Conservation (phyloP, 2,797 vertebrate genomes). For the Diplodus puntazzo region DNA sequence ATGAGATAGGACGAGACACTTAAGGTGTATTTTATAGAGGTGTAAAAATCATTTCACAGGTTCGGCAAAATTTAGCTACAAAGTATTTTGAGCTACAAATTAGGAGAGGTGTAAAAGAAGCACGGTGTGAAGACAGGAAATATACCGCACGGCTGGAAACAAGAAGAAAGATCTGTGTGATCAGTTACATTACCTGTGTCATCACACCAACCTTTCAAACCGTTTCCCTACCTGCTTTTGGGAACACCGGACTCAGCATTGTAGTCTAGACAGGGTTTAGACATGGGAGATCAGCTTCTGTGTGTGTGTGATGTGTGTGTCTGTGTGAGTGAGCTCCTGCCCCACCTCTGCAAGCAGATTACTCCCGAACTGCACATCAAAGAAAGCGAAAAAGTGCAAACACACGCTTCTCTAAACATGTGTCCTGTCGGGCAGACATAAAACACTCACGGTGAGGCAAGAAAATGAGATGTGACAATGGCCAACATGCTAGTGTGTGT, state of each 20-base stretch:
- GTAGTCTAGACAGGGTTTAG: conserved; percentile 58
- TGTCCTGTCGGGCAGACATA: conserved; percentile 56
- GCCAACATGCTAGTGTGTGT: not conserved
- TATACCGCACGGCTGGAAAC: not conserved
- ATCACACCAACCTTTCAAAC: not conserved
- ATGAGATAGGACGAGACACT: conserved; percentile 5
- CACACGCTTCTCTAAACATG: conserved; percentile 44
- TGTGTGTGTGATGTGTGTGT: conserved; percentile 20
- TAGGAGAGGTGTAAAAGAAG: conserved; percentile 3
- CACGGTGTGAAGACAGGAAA: conserved; percentile 30
- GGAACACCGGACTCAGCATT: conserved; percentile 12
- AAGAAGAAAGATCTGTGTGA: conserved; percentile 14
- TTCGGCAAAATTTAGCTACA: conserved; percentile 10
- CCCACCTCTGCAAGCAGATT: conserved; percentile 53
- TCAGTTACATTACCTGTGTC: conserved; percentile 4
- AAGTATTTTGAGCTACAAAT: conserved; percentile 13
- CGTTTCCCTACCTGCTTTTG: conserved; percentile 17
- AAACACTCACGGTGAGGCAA: conserved; percentile 52
- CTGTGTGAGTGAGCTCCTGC: conserved; percentile 10
- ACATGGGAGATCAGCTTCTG: conserved; percentile 10
- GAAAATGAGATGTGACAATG: conserved; percentile 50
- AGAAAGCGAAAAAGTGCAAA: conserved; percentile 63
- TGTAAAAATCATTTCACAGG: conserved; percentile 29
- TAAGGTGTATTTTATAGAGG: conserved; percentile 8
- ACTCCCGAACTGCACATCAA: conserved; percentile 67